Base-by-base conservation (phyloP, 2,888 invertebrate genomes). In the Caenorhabditis sp. region DNA sequence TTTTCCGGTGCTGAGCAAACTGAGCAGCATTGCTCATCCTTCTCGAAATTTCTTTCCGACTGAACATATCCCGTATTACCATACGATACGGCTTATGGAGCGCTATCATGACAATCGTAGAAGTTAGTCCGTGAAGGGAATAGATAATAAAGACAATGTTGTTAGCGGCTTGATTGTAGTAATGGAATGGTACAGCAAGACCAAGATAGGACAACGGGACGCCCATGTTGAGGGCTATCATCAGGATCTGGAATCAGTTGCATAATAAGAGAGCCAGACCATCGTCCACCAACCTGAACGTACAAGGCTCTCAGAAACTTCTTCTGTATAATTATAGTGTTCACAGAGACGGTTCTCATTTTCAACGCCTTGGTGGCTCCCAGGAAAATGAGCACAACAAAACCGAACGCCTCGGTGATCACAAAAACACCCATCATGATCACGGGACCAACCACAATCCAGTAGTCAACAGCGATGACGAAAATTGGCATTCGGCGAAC, bases 151-250 rank as follows among this genome's bases (percentile, higher is more conserved):
- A 41, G 16, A 8, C 24, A 35, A 69, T 38, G 24, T 56, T 69
- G 8, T 54, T 54, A 10, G 68, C 68, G n/a, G 68, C 68, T 38
- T 69, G 68, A 16, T 69, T 69, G 22, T 69, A 69, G 35, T 69
- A 69, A 28, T 54, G 16, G 1, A 54, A 24, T 2, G 54, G 38
- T 0, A 69, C 68, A 24, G 68, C 24, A 0, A 69, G 8, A 2
- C 31, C 26, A 38, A 54, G 38, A 26, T 69, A 54, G 38, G 22
- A 35, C n/a, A 69, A 5, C 0, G 68, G 68, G 16, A 51, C 35
- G 7, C 51, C 68, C 35, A 69, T 54, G 26, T 69, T 69, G 1
- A 41, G 35, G 6, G 38, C 2, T 2, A 69, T 28, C 14, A 41
- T n/a, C 8, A 41, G 19, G 24, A 61, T 38, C 24, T 41, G 24